phyloP scores from a whole-genome alignment of 1,140 invertebrate species.

The Monomorium pharaonis region DNA sequence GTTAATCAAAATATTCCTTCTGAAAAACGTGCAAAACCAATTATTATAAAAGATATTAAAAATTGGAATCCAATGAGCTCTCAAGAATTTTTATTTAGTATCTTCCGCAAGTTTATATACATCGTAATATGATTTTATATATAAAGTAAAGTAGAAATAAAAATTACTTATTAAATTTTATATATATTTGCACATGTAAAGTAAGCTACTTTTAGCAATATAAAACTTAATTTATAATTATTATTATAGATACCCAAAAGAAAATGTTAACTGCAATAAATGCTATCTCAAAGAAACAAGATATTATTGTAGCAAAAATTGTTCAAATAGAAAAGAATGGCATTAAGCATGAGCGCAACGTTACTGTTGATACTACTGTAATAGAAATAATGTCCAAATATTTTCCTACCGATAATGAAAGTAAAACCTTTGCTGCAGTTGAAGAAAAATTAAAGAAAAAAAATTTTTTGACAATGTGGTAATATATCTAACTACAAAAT shows the following conservation, averaged over 20 bases:
- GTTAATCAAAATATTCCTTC: background rate
- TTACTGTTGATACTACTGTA: background rate
- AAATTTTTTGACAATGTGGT: background rate
- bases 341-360: background rate
- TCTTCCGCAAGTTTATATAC: background rate
- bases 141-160: background rate
- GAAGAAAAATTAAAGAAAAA: background rate
- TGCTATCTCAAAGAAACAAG: background rate
- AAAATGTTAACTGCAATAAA: background rate
- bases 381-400: background rate
- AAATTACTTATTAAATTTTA: background rate
- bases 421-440: background rate
- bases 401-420: background rate
- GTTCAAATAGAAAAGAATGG: background rate
- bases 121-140: background rate
- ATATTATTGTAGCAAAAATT: background rate
- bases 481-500: too few relatives aligned
- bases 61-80: background rate
- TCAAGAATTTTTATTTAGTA: background rate
- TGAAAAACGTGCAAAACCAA: background rate
- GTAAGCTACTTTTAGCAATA: too few relatives aligned
- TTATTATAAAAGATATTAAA: background rate
- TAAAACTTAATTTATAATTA: too few relatives aligned
- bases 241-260: background rate
- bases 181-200: background rate